Evolutionary conservation across 1,140 invertebrate species (phyloP), one percentile per base, ranked within the genome.

Genomic region (Zaprionus lachaisei): DNA sequence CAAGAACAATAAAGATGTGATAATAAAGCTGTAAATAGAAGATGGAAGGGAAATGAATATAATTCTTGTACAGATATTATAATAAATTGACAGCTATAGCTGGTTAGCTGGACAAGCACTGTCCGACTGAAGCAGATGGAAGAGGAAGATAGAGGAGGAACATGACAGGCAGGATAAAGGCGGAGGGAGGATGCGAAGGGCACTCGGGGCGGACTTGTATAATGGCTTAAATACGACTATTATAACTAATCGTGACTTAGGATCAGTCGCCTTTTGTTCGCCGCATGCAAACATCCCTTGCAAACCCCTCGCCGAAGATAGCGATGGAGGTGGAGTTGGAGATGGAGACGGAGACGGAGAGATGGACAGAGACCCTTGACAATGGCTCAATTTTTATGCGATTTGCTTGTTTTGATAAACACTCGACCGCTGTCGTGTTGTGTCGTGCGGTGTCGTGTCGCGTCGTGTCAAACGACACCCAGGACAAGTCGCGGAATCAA

Each of bases 361-460:
- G n/a, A 47, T 5, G 9, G 55, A 44, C 28, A 70, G 62, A 62
- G 60, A 73, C 82, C 80, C 77, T 74, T 72, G 77, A 89, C 84
- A 89, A 87, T 87, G 84, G 84, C 84, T 87, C 84, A 89, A 89
- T 89, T 87, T 87, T 87, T 83, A 89, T 87, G 84, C 78, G 84
- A 87, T 87, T 87, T 87, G 65, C 81, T 89, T 87, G 84, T 84
- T 87, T 81, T 81, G 84, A 90, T 89, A 89, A 90, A 81, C 76
- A 85, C 67, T 79, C 76, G 80, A 81, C 62, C 58, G 14, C 31
- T 61, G 57, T 69, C 69, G 44, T n/a, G 22, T 76, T 51, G 54
- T 57, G 54, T 61, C 26, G 47, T 22, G 3, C 58, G 17, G 56
- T 51, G 12, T 73, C 56, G 69, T 73, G n/a, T 62, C 17, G 57